Percentiles rank a stretch among this genome's conserved stretches.
Evolutionary conservation across 2,113 vertebrate genomes (phyloP).

Genomic region (Azemiops feae): DNA sequence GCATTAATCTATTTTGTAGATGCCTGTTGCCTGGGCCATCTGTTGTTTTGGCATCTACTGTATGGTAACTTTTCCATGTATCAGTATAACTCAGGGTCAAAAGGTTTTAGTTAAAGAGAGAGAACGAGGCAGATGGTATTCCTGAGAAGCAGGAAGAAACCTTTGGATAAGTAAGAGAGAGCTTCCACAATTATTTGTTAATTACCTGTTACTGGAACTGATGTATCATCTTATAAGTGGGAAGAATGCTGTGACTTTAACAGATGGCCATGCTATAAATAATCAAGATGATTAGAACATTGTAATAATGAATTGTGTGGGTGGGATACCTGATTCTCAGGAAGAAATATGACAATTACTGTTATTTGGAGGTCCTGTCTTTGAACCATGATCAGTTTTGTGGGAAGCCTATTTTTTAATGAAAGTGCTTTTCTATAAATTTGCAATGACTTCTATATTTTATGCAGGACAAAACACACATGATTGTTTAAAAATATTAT

Average conservation of each 20-base stretch:
- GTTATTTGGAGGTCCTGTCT: slow-evolving; percentile 38
- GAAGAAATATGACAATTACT: slow-evolving; percentile 23
- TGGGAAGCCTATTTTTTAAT: background rate
- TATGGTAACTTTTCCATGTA: slow-evolving; percentile 12
- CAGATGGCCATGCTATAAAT: slow-evolving; percentile 49
- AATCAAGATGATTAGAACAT: slow-evolving; percentile 35
- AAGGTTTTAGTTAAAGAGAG: slow-evolving; percentile 20
- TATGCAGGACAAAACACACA: background rate
- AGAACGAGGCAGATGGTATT: slow-evolving; percentile 39
- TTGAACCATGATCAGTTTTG: background rate
- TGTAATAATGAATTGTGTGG: background rate
- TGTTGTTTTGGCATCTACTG: slow-evolving; percentile 35
- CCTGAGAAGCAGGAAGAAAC: slow-evolving; percentile 45
- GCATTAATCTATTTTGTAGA: slow-evolving; percentile 23
- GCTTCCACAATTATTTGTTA: slow-evolving; percentile 20
- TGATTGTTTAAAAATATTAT: background rate
- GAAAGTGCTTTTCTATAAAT: background rate
- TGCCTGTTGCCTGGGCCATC: slow-evolving; percentile 42
- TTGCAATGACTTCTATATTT: background rate
- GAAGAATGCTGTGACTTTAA: slow-evolving; percentile 38
- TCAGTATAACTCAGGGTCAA: slow-evolving; percentile 29
- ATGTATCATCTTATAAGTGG: slow-evolving; percentile 24
- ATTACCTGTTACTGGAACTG: slow-evolving; percentile 49
- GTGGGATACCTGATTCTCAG: slow-evolving; percentile 18
- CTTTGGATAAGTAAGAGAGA: slow-evolving; percentile 35